Evolutionary conservation across 2,797 vertebrate genomes (phyloP).

Genomic region (Zenarchopterus dispar): DNA sequence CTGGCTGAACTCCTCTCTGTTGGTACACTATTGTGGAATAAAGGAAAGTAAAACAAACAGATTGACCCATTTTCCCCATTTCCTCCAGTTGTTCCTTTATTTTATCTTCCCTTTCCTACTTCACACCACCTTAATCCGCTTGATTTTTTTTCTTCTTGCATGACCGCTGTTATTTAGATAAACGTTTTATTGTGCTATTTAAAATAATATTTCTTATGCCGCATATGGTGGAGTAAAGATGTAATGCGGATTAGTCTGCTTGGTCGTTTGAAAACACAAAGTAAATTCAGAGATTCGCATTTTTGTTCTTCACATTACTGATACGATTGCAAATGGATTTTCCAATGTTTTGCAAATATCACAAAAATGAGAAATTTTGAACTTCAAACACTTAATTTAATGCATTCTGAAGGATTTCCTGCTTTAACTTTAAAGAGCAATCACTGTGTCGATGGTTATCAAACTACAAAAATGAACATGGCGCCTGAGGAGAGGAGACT

Average conservation of each 20-base stretch:
- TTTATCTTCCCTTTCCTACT: constrained; percentile 5
- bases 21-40: constrained; percentile 65
- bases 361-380: neutral
- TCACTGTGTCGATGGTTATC: no score
- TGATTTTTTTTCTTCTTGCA: constrained; percentile 7
- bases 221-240: neutral
- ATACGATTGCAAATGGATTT: neutral
- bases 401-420: no score
- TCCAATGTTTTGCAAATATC: constrained; percentile 5
- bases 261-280: neutral
- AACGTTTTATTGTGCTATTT: constrained; percentile 10
- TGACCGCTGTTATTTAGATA: constrained; percentile 5
- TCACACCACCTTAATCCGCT: constrained; percentile 7
- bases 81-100: constrained; percentile 29
- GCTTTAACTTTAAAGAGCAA: no score
- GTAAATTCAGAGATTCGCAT: neutral
- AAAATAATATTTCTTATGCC: neutral
- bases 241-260: neutral
- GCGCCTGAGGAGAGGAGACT: neutral
- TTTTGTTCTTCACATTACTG: neutral
- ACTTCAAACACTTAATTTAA: neutral
- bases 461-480: no score
- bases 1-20: constrained; percentile 67
- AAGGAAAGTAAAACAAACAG: constrained; percentile 63
- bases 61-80: constrained; percentile 72